Evolutionary conservation across 2,888 invertebrate genomes (phyloP).

Genomic region (Drosophila mettleri): DNA sequence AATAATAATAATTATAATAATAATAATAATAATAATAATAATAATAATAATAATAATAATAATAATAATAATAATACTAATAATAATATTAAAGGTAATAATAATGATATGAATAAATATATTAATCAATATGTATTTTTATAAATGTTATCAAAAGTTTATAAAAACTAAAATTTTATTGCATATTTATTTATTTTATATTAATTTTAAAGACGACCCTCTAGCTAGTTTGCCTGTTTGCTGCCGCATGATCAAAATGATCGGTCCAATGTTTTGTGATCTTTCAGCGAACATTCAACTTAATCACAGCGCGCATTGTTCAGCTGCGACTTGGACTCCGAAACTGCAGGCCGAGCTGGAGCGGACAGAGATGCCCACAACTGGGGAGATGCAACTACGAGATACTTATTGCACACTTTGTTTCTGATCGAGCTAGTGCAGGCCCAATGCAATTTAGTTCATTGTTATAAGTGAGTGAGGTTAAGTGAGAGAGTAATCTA

Average conservation of each 20-base stretch:
- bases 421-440: conserved; percentile 59
- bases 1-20: no score
- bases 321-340: conserved; percentile 10
- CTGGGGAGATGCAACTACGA: conserved; percentile 68
- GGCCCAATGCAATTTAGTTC: conserved; percentile 78
- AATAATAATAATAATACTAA: no score
- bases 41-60: no score
- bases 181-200: neutral
- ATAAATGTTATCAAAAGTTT: no score
- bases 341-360: conserved; percentile 1
- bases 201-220: conserved; percentile 5
- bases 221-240: conserved; percentile 27
- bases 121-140: no score
- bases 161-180: neutral
- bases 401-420: conserved; percentile 69
- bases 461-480: conserved; percentile 83
- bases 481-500: conserved; percentile 76
- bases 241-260: conserved; percentile 66
- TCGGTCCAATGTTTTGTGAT: conserved; percentile 79
- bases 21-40: no score
- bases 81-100: no score
- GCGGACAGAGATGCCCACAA: conserved; percentile 56
- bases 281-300: conserved; percentile 74
- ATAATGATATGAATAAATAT: no score
- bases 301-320: conserved; percentile 79